Conservation (phyloP, 2,888 invertebrate genomes). For the Schizotus pectinicornis region DNA sequence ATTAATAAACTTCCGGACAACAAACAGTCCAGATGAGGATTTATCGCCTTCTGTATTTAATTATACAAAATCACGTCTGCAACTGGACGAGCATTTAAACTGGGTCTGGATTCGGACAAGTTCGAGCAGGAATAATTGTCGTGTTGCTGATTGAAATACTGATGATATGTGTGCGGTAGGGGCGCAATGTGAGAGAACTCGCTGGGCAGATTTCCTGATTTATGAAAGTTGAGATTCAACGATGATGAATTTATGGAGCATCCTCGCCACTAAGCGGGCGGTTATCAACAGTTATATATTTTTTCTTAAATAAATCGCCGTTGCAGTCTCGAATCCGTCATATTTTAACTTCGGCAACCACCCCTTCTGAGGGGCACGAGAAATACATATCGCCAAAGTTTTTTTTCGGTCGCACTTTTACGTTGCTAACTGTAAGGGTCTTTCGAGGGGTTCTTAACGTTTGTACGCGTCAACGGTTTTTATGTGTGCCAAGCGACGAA, state of each 20-base stretch:
- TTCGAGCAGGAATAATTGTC: no score
- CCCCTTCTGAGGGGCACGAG: background rate
- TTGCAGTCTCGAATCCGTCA: background rate
- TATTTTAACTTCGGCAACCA: no score
- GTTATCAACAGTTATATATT: background rate
- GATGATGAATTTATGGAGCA: background rate
- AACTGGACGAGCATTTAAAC: no score
- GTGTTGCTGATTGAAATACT: no score
- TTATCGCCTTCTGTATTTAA: slow-evolving; percentile 7
- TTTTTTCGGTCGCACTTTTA: no score
- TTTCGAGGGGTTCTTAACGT: no score
- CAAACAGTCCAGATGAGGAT: slow-evolving; percentile 12
- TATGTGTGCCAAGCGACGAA: no score
- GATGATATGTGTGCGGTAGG: no score
- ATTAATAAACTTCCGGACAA: slow-evolving; percentile 11
- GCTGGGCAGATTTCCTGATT: background rate
- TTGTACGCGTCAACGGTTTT: no score
- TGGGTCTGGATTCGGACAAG: no score
- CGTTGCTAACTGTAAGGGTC: no score
- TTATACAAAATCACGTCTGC: background rate
- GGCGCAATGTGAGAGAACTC: no score
- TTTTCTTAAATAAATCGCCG: background rate
- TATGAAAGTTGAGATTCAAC: slow-evolving; percentile 6
- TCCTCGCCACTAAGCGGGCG: background rate
- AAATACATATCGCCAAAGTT: background rate